Evolutionary conservation across 2,113 vertebrate genomes (phyloP).

Genomic region (Oenanthe oenanthe): DNA sequence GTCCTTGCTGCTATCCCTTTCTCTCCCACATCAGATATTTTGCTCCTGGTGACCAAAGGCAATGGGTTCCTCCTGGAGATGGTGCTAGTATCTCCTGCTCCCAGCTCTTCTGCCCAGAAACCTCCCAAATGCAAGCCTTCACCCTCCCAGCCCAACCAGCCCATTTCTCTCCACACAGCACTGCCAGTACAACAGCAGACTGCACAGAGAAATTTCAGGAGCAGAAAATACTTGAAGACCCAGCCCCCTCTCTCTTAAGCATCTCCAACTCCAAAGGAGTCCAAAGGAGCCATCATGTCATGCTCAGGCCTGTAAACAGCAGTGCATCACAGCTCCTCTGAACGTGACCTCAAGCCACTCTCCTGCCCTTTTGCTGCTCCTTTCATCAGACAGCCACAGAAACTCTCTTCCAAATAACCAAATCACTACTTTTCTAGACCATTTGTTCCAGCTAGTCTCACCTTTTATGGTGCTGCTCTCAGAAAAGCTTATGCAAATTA

Average conservation of each 20-base stretch:
- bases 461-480: background rate
- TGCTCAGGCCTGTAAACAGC: background rate
- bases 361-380: background rate
- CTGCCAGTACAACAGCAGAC: background rate
- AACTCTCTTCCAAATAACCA: background rate
- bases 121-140: background rate
- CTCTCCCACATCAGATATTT: background rate
- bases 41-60: background rate
- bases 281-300: accelerated
- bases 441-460: background rate
- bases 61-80: background rate
- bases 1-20: background rate
- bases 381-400: background rate
- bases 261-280: background rate
- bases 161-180: background rate
- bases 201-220: background rate
- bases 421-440: background rate
- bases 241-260: background rate
- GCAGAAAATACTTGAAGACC: background rate
- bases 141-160: background rate
- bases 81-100: background rate
- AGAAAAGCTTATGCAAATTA: conserved; percentile 24
- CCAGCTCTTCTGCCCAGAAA: background rate
- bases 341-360: background rate
- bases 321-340: background rate